Base-by-base conservation (phyloP, 2,888 invertebrate genomes). In the Clostera curtula region DNA sequence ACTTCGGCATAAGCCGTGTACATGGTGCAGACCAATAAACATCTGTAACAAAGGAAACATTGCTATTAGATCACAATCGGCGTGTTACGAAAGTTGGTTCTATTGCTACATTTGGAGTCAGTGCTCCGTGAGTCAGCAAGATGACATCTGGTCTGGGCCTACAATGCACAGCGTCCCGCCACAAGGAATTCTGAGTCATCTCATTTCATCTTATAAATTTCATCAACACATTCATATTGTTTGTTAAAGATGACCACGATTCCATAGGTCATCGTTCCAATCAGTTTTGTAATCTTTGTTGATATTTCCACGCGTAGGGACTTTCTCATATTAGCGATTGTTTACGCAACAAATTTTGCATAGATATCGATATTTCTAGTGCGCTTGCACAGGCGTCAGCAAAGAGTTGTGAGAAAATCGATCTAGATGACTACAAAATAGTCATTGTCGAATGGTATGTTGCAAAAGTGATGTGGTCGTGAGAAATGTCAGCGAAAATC, bases 1-100 rank as follows among this genome's bases (percentile, higher is more conserved):
- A 87, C 86, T 45, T 88, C 87, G 34, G 82, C 80, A 33, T 62
- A 53, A 35, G 56, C 70, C 48, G 58, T 60, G 50, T 76, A 82
- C 43, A 82, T 48, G 49, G 74, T 67, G 64, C 76, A 82, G 51
- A 73, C 60, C 46, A 79, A 58, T 57, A 84, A 77, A 68, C 84
- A 74, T 76, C 87, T 87, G 80, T 36, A 83, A 84, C 70, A 65
- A 76, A 56, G 49, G 41, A 67, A 60, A 55, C 25, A 14, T 10
- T 5, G 34, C 34, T 29, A 19, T 44, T 10, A 41, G 32, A 50
- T 50, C 30, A 40, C 31, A 39, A 46, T 49, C 44, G 29, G 34
- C 44, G 52, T 49, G 44, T 62, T 63, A 62, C 55, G 62, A 63
- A 64, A 68, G 57, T 53, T 48, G 29, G 49, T 43, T 50, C 43